Percentiles rank a stretch among this genome's conserved stretches.
Conservation (phyloP, 2,888 invertebrate species). For the Andricus quercusramuli region DNA sequence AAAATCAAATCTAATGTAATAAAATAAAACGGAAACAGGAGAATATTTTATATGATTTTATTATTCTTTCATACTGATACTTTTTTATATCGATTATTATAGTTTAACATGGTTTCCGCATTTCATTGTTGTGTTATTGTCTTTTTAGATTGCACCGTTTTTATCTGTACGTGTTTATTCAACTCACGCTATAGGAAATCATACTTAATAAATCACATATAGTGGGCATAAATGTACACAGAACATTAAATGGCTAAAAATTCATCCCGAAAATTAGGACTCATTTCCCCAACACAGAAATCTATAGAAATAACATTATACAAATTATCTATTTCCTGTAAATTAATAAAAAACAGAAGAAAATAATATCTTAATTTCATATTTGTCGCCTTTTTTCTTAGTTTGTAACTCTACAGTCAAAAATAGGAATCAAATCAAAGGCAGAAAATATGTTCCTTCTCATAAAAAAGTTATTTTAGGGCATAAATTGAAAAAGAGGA, state of each 20-base stretch:
- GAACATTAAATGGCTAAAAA: not conserved
- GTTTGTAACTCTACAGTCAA: not conserved
- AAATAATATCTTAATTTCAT: not conserved
- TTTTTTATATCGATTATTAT: not conserved
- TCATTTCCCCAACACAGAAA: not conserved
- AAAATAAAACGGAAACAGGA: no score
- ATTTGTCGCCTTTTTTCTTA: not conserved
- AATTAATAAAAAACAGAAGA: not conserved
- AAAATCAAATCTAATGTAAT: no score
- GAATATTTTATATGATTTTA: not conserved
- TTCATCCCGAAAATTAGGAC: not conserved
- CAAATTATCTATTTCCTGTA: not conserved
- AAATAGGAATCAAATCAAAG: not conserved
- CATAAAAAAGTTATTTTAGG: not conserved
- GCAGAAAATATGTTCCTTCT: not conserved
- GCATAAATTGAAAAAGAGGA: not conserved
- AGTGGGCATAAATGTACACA: not conserved
- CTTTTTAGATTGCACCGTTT: not conserved
- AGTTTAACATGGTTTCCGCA: not conserved
- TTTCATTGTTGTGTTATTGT: conserved; percentile 5
- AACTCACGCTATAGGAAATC: not conserved
- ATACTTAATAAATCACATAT: not conserved
- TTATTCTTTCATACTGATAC: not conserved
- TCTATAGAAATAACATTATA: not conserved
- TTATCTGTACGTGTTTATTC: not conserved